Evolutionary conservation across 2,888 invertebrate genomes (phyloP), one percentile per base, ranked within the genome.

Genomic region (Ochropacha duplaris): DNA sequence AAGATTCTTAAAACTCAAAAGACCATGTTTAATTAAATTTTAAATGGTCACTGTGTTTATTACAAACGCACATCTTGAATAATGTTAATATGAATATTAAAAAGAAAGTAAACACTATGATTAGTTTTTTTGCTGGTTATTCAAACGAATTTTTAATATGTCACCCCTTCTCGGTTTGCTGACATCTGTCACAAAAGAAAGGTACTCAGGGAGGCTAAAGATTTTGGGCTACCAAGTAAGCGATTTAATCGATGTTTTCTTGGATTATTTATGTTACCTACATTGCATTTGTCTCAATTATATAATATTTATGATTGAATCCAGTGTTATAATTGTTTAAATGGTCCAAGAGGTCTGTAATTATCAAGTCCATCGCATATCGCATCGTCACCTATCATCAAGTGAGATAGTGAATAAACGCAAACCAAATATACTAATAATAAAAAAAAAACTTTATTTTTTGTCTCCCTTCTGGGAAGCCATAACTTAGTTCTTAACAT

Each of bases 91-190:
- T n/a, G 5, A 44, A 19, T 9, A 39, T 16, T n/a, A 39, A 19
- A 52, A 52, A 1, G n/a, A 31, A 12, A 12, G 52, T 31, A 19
- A 28, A 34, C 22, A 52, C 14, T 44, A 16, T 19, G 44, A 44
- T 44, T 44, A 5, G 44, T 44, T 76, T 80, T 77, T 74, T 72
- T 79, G 80, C 44, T 19, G 44, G 44, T 74, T 77, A 81, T 83
- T 84, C 75, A 81, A 82, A 82, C 79, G 78, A 79, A 83, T 84
- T 86, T 82, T 84, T 79, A 84, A 84, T 85, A 83, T 81, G 71
- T 72, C 79, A 77, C 77, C 79, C 77, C 73, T 79, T 76, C 72
- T 75, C 74, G 75, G 74, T 81, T 76, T 73, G 76, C 81, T 81
- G 81, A 84, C 81, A 81, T 81, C 79, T 83, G 81, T 83, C 81